A percentile compares a stretch with the other conserved stretches of the same genome.
These are phyloP conservation scores for Euura lappo DNA, from an alignment of 1,140 invertebrate genomes.

Conservation along the genomic window DNA sequence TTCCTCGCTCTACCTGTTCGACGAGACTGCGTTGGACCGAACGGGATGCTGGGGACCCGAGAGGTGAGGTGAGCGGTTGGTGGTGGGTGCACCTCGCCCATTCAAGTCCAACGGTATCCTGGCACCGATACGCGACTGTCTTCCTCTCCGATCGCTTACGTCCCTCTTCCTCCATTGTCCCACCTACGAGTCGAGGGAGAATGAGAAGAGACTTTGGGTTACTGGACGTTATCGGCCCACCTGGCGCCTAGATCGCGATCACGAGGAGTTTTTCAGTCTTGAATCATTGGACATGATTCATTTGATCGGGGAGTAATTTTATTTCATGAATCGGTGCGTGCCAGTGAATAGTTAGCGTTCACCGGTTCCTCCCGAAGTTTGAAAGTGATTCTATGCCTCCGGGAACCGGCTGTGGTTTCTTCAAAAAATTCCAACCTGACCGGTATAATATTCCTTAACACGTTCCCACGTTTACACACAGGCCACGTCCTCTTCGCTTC, in stretches of 20 bases:
- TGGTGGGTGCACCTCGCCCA: constrained; percentile 37
- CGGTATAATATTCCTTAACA: constrained; percentile 5
- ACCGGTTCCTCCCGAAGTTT: neutral
- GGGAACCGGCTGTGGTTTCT: neutral
- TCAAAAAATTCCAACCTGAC: neutral
- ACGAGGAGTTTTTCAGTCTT: neutral
- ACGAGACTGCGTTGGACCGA: constrained; percentile 8
- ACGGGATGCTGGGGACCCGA: constrained; percentile 42
- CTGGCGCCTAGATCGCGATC: too few species aligned
- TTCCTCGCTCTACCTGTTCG: neutral
- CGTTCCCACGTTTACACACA: neutral
- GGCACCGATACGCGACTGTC: constrained; percentile 45
- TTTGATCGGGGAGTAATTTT: neutral
- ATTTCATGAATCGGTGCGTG: too few species aligned
- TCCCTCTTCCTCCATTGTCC: constrained; percentile 5
- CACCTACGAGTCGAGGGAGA: too few species aligned
- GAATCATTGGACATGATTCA: neutral
- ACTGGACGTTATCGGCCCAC: too few species aligned
- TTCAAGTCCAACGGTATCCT: constrained; percentile 57
- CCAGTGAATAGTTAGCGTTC: neutral
- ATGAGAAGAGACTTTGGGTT: too few species aligned
- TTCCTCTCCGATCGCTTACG: constrained; percentile 15
- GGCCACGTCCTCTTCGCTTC: neutral
- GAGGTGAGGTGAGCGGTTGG: constrained; percentile 28
- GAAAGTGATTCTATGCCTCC: neutral